Evolutionary conservation across 2,888 invertebrate species (phyloP), one percentile per base, ranked within the genome.

Genomic region (Nomada fucata): DNA sequence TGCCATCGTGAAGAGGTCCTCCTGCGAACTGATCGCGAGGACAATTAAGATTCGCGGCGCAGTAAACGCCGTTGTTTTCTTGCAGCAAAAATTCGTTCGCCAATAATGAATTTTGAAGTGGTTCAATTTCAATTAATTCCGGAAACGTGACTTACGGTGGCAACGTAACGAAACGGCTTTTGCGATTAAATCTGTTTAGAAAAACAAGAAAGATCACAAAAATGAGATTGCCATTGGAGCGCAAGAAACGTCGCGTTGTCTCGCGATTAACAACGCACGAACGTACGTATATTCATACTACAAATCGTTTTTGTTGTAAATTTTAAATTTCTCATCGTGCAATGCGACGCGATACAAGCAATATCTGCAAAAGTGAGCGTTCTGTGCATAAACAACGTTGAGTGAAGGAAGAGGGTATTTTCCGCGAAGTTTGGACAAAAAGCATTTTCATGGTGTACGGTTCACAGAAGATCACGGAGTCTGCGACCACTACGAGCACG

Each of bases 381-480:
- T 20, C 10, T 26, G 15, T 20, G 11, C 20, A 47, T 72, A 20
- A 52, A 57, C 52, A 36, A 53, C 29, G 36, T 42, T 52, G 47
- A 78, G n/a, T 18, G 18, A 15, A 18, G 42, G 11, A n/a, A 53
- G 55, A 29, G 9, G 13, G n/a, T 44, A 29, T 52, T 68, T 70
- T 65, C 36, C 18, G 52, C 23, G 69, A 69, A 57, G 42, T 69
- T 61, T 59, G 23, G 42, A 44, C 20, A 64, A 67, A n/a, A 63
- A 57, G 55, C n/a, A 64, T 70, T 83, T 85, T 84, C 76, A 85
- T 86, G 86, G 82, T 87, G 71, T 85, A 87, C 87, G 85, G 72
- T 44, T 73, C 82, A 65, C 81, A 65, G 53, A 82, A 75, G 63
- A 73, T 53, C 47, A 64, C 80, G 57, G 81, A 86, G 60, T 59